Evolutionary conservation across 2,113 vertebrate genomes (phyloP).

Genomic region (Tragelaphus imberbis): DNA sequence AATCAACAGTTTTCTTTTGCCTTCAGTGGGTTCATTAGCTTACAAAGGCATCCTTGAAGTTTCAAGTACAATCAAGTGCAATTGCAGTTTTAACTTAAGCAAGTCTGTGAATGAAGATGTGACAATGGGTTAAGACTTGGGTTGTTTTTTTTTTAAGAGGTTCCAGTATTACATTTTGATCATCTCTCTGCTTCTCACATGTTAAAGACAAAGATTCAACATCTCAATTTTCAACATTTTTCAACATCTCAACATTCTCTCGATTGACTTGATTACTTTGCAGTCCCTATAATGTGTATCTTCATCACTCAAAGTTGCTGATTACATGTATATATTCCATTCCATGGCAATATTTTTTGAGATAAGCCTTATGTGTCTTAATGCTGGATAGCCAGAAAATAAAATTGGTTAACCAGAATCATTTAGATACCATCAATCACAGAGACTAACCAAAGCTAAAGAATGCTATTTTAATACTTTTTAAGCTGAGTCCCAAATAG

Average conservation of each 20-base stretch:
- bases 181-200: background rate
- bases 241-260: background rate
- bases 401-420: slow-evolving; percentile 34
- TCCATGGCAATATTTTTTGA: slow-evolving; percentile 37
- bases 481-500: slow-evolving; percentile 54
- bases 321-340: slow-evolving; percentile 17
- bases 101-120: background rate
- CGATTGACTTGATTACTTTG: background rate
- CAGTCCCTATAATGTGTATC: background rate
- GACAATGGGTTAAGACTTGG: background rate
- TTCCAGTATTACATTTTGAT: slow-evolving; percentile 28
- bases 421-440: slow-evolving; percentile 38
- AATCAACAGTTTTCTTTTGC: slow-evolving; percentile 22
- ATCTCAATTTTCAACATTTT: background rate
- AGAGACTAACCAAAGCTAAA: slow-evolving; percentile 31
- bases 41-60: background rate
- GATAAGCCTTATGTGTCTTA: slow-evolving; percentile 40
- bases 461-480: slow-evolving; percentile 51
- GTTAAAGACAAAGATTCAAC: background rate
- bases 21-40: slow-evolving; percentile 15
- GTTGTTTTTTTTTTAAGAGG: background rate
- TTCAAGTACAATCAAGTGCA: slow-evolving; percentile 16
- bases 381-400: background rate
- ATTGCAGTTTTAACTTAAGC: slow-evolving; percentile 11
- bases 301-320: background rate